phyloP scores from a whole-genome alignment of 2,888 invertebrate genomes.

The Thymelicus acteon region DNA sequence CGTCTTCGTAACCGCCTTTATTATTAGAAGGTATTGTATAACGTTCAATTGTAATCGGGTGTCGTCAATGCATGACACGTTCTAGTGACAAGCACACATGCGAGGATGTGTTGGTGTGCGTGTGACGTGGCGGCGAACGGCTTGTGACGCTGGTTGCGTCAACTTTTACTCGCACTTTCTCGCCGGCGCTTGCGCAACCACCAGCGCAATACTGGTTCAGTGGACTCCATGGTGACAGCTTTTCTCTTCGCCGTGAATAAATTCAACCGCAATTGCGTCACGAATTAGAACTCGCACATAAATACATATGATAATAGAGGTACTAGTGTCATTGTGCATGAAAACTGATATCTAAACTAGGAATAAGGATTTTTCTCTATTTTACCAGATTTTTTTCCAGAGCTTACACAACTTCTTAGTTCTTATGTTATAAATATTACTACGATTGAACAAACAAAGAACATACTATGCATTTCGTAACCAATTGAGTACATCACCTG shows the following conservation, averaged over 20 bases:
- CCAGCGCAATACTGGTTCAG: constrained; percentile 73
- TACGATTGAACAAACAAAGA: constrained; percentile 44
- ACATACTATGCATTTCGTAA: constrained; percentile 43
- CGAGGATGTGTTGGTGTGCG: constrained; percentile 44
- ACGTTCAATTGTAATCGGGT: constrained; percentile 71
- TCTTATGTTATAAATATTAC: too few relatives aligned
- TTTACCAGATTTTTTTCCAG: too few relatives aligned
- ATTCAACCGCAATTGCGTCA: constrained; percentile 40
- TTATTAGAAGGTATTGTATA: constrained; percentile 67
- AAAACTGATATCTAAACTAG: background rate
- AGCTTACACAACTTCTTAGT: too few relatives aligned
- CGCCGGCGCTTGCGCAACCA: constrained; percentile 79
- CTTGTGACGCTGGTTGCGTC: constrained; percentile 80
- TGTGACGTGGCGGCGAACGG: constrained; percentile 56
- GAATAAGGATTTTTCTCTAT: too few relatives aligned
- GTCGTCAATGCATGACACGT: constrained; percentile 68
- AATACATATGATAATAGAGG: background rate
- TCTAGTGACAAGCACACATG: constrained; percentile 41
- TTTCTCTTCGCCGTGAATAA: constrained; percentile 54
- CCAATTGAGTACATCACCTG: constrained; percentile 35
- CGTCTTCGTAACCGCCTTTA: constrained; percentile 53
- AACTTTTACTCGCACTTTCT: constrained; percentile 85
- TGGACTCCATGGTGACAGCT: constrained; percentile 64
- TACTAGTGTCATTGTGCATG: background rate
- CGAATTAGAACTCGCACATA: constrained; percentile 29